These are phyloP conservation scores for Caenorhabditis zanzibari DNA, from an alignment of 2,888 invertebrate genomes.

Conservation along the genomic window DNA sequence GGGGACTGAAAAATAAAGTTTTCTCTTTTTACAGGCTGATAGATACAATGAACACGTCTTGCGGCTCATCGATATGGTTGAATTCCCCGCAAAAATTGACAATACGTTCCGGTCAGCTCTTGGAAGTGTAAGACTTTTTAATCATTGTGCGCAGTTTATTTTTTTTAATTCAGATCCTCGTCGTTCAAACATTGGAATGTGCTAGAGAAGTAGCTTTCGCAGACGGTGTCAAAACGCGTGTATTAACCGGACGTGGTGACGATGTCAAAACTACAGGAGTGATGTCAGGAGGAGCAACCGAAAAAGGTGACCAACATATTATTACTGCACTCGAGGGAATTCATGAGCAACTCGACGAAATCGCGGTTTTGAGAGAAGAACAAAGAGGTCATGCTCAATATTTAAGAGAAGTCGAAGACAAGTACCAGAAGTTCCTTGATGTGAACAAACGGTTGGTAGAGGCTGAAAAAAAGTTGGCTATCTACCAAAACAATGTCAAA, in stretches of 20 bases:
- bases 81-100: conserved; percentile 30
- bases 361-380: conserved; percentile 86
- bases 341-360: conserved; percentile 84
- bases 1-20: neutral
- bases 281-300: conserved; percentile 89
- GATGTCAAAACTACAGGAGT: conserved; percentile 93
- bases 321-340: conserved; percentile 65
- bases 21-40: conserved; percentile 55
- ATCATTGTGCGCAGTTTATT: neutral
- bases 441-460: neutral
- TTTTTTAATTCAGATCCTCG: conserved; percentile 86
- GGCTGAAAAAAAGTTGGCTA: conserved; percentile 42
- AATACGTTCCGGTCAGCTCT: conserved; percentile 21
- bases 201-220: conserved; percentile 92
- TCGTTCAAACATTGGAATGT: conserved; percentile 90
- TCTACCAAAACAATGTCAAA: conserved; percentile 62
- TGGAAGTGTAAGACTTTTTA: conserved; percentile 37
- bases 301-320: neutral
- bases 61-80: conserved; percentile 54
- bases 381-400: conserved; percentile 71
- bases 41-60: conserved; percentile 17
- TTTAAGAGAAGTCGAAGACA: neutral
- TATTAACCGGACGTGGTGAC: conserved; percentile 94
- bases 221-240: conserved; percentile 83
- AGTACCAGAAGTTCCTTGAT: conserved; percentile 1